Evolutionary conservation across 2,113 vertebrate species (phyloP).

Genomic region (Pterocles burchelli): DNA sequence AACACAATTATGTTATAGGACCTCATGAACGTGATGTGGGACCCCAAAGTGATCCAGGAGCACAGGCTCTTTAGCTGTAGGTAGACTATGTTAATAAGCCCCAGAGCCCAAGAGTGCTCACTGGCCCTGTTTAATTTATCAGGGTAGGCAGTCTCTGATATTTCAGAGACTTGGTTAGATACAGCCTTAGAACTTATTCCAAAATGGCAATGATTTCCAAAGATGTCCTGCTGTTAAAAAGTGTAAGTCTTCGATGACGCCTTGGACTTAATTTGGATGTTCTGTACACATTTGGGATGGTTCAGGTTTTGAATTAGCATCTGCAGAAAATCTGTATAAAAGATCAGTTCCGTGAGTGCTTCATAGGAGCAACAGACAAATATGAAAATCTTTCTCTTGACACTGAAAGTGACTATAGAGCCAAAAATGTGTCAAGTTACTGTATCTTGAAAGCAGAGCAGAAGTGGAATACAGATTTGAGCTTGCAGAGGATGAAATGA

Average conservation of each 20-base stretch:
- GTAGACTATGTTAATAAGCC: not conserved
- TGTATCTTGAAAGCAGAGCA: conserved; percentile 44
- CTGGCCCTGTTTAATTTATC: not conserved
- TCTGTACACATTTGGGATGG: conserved; percentile 39
- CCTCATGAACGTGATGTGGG: not conserved
- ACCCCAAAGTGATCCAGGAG: not conserved
- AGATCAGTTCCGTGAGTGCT: conserved; percentile 62
- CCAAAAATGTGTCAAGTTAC: conserved; percentile 71
- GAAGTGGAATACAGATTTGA: conserved; percentile 62
- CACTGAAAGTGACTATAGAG: conserved; percentile 41
- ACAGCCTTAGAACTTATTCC: conserved; percentile 5
- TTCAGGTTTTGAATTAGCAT: conserved; percentile 63
- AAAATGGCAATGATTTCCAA: conserved; percentile 9
- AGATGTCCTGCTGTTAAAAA: conserved; percentile 13
- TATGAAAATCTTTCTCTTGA: conserved; percentile 62
- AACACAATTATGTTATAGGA: not conserved
- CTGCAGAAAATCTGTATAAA: conserved; percentile 41
- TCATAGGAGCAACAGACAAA: conserved; percentile 64
- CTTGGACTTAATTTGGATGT: conserved; percentile 52
- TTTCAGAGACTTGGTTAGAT: not conserved
- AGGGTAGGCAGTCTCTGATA: not conserved
- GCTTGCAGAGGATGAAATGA: conserved; percentile 52
- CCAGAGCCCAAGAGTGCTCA: not conserved
- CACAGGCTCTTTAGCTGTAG: not conserved
- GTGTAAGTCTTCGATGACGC: conserved; percentile 31